These are phyloP conservation scores for Thera obeliscata DNA, from an alignment of 2,888 invertebrate species.

Conservation along the genomic window DNA sequence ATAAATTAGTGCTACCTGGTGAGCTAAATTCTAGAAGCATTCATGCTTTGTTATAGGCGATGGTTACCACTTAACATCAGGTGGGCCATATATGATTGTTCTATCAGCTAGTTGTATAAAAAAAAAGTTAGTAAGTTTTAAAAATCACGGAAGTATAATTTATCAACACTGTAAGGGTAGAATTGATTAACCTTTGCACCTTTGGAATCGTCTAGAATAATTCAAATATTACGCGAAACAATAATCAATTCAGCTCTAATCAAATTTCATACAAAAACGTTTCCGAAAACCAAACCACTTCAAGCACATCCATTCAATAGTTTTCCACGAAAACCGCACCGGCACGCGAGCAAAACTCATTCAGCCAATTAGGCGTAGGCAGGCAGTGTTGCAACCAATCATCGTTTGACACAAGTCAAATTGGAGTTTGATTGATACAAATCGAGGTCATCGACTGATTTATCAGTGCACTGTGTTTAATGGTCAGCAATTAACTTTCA, in stretches of 20 bases:
- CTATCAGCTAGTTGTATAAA: no score
- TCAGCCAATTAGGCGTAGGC: slow-evolving; percentile 76
- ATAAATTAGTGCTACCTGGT: no score
- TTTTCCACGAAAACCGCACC: slow-evolving; percentile 57
- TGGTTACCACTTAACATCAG: no score
- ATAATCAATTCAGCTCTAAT: neutral
- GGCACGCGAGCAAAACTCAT: slow-evolving; percentile 74
- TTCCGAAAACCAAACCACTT: neutral
- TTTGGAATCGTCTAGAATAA: neutral
- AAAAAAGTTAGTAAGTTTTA: no score
- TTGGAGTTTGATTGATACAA: slow-evolving; percentile 79
- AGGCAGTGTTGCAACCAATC: slow-evolving; percentile 80
- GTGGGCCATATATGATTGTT: no score
- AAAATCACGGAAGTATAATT: no score
- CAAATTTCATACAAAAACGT: neutral
- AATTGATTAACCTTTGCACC: no score
- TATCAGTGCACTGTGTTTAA: slow-evolving; percentile 64
- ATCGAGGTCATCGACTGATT: slow-evolving; percentile 79
- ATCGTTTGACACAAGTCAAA: slow-evolving; percentile 81
- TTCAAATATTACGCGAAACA: neutral
- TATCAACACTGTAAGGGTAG: no score
- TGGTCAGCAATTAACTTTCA: slow-evolving; percentile 61
- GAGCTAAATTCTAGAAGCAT: no score
- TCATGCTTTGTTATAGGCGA: no score
- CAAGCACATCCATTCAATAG: slow-evolving; percentile 45